Evolutionary conservation across 1,140 invertebrate species (phyloP).

Genomic region (Ganaspis sp.): DNA sequence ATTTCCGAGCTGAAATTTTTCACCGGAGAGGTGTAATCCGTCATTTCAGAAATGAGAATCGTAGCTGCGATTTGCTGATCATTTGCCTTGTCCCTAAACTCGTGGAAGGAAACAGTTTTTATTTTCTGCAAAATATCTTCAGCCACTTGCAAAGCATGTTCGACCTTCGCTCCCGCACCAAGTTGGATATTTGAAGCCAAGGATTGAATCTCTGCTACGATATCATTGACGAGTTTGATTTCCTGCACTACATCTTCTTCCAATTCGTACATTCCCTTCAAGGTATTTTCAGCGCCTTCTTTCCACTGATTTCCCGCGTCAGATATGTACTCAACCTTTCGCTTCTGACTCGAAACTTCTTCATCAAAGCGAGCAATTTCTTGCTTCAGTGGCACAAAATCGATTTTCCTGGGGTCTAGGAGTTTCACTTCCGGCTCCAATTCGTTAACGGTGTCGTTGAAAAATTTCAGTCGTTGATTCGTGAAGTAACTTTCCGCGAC

Average conservation of each 20-base stretch:
- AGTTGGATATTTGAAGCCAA: slow-evolving; percentile 82
- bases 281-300: slow-evolving; percentile 75
- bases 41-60: slow-evolving; percentile 82
- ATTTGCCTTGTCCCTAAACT: slow-evolving; percentile 75
- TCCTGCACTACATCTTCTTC: slow-evolving; percentile 76
- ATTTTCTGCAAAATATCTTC: slow-evolving; percentile 83
- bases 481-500: slow-evolving; percentile 88
- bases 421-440: slow-evolving; percentile 81
- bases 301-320: slow-evolving; percentile 77
- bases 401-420: slow-evolving; percentile 81
- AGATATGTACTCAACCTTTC: slow-evolving; percentile 75
- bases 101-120: slow-evolving; percentile 77
- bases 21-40: slow-evolving; percentile 81
- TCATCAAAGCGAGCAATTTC: slow-evolving; percentile 79
- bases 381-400: slow-evolving; percentile 79
- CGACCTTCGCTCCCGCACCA: slow-evolving; percentile 83
- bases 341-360: slow-evolving; percentile 77
- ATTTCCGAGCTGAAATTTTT: slow-evolving; percentile 78
- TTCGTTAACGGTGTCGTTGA: slow-evolving; percentile 82
- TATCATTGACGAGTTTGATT: slow-evolving; percentile 75
- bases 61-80: slow-evolving; percentile 80
- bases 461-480: slow-evolving; percentile 83
- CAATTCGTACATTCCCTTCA: slow-evolving; percentile 77
- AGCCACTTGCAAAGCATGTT: slow-evolving; percentile 85
- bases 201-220: slow-evolving; percentile 82